Conservation (phyloP, 2,888 invertebrate species). For the Tachina fera region DNA sequence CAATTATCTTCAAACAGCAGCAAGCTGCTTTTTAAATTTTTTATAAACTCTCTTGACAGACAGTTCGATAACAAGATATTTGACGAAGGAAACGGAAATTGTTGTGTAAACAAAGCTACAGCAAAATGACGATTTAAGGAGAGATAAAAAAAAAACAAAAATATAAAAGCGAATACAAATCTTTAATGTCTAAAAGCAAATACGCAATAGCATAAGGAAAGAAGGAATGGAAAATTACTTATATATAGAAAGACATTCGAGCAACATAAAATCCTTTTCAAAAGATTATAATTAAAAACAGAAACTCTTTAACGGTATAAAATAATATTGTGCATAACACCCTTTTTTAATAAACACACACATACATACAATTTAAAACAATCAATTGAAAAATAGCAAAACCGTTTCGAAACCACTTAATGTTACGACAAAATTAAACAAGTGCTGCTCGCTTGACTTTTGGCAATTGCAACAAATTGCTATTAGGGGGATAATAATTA, state of each 20-base stretch:
- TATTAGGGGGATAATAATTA: conserved; percentile 14
- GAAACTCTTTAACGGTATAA: neutral
- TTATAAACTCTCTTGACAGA: conserved; percentile 4
- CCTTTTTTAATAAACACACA: neutral
- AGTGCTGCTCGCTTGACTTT: conserved; percentile 24
- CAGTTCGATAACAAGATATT: neutral
- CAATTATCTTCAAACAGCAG: neutral
- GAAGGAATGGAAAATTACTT: neutral
- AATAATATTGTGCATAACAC: neutral
- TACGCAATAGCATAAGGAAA: neutral
- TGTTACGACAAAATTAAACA: neutral
- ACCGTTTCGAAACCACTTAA: neutral
- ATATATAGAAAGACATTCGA: neutral
- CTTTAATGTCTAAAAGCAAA: neutral
- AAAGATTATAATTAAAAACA: neutral
- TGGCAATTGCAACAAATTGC: conserved; percentile 1
- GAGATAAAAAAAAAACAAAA: neutral
- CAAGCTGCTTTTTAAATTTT: conserved; percentile 19
- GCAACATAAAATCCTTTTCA: neutral
- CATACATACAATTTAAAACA: neutral
- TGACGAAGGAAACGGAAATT: conserved; percentile 26
- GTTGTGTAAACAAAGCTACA: neutral
- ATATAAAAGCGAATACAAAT: neutral
- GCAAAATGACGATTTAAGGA: neutral
- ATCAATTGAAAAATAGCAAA: neutral